phyloP scores from a whole-genome alignment of 1,140 invertebrate species.

The Megathymus violae region DNA sequence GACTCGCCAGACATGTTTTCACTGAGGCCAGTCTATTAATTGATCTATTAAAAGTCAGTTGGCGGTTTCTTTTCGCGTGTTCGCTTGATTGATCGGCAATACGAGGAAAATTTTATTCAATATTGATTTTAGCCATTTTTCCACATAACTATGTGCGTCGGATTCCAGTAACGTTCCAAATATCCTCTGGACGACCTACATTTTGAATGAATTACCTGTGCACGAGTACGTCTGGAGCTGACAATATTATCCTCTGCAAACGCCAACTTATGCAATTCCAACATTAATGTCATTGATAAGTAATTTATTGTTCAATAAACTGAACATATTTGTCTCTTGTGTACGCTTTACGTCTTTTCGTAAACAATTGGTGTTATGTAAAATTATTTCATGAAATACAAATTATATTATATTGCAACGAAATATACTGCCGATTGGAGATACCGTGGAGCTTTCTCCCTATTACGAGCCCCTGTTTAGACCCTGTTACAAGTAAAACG shows the following conservation, averaged over 20 bases:
- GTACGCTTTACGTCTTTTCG: not conserved
- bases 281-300: constrained; percentile 20
- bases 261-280: constrained; percentile 11
- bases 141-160: not conserved
- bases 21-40: constrained; percentile 55
- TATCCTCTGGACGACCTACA: constrained; percentile 28
- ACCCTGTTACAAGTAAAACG: too few relatives aligned
- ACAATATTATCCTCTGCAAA: constrained; percentile 19
- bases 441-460: too few relatives aligned
- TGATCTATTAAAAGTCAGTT: constrained; percentile 43
- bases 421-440: too few relatives aligned
- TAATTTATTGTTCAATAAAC: constrained; percentile 12
- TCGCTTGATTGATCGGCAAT: constrained; percentile 34
- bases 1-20: constrained; percentile 73
- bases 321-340: not conserved
- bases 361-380: not conserved
- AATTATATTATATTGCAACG: not conserved
- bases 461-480: too few relatives aligned
- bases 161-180: constrained; percentile 19
- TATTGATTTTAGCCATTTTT: constrained; percentile 24
- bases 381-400: not conserved
- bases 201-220: constrained; percentile 17
- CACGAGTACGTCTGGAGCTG: not conserved
- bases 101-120: constrained; percentile 39
- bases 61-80: constrained; percentile 38